These are phyloP conservation scores for Arizona elegans DNA, from an alignment of 2,113 vertebrate genomes.

Conservation along the genomic window DNA sequence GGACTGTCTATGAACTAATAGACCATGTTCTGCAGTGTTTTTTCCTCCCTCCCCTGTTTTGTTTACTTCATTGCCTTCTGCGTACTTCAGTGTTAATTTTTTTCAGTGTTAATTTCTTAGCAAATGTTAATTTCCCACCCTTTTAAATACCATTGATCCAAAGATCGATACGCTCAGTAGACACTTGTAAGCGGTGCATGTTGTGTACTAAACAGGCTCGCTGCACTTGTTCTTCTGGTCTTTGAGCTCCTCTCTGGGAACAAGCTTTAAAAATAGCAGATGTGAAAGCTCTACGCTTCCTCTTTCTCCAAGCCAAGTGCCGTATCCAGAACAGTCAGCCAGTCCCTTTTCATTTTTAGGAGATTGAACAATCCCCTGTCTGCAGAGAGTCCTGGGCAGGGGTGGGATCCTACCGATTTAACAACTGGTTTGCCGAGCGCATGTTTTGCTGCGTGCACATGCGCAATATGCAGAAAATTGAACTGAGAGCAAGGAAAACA, in stretches of 20 bases:
- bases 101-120: neutral
- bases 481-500: too few relatives aligned
- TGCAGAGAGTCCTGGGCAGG: neutral
- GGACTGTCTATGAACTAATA: neutral
- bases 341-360: neutral
- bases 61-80: neutral
- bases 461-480: too few relatives aligned
- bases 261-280: neutral
- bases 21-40: neutral
- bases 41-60: neutral
- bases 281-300: neutral
- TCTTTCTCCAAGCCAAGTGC: neutral
- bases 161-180: neutral
- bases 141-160: neutral
- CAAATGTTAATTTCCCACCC: neutral
- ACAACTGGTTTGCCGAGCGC: too few relatives aligned
- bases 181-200: neutral
- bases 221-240: neutral
- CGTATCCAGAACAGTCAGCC: neutral
- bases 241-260: neutral
- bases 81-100: neutral
- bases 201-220: neutral
- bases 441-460: accelerated
- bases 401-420: too few relatives aligned
- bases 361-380: neutral